These are phyloP conservation scores for Ochropacha duplaris DNA, from an alignment of 2,888 invertebrate genomes.

Conservation along the genomic window DNA sequence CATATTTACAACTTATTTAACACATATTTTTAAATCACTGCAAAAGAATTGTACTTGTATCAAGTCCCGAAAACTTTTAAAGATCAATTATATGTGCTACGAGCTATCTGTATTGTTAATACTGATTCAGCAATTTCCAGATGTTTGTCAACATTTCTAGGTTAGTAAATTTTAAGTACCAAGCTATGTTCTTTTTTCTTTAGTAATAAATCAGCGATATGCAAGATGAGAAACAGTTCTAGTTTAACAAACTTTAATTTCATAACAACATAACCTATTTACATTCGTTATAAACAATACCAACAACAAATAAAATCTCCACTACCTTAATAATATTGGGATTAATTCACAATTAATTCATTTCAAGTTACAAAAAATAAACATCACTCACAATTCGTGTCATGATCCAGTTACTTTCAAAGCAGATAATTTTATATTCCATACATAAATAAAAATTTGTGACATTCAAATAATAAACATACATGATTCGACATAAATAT, in stretches of 20 bases:
- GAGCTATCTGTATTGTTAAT: constrained; percentile 42
- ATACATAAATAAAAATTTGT: constrained; percentile 44
- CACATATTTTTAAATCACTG: constrained; percentile 46
- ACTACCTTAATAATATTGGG: constrained; percentile 48
- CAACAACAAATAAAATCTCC: constrained; percentile 64
- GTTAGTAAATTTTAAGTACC: constrained; percentile 12
- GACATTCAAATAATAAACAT: constrained; percentile 47
- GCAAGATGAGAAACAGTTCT: not conserved
- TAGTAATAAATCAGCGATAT: not conserved
- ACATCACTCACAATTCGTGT: constrained; percentile 54
- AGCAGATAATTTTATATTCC: constrained; percentile 15
- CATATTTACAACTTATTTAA: constrained; percentile 52
- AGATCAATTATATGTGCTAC: constrained; percentile 19
- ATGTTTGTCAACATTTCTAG: constrained; percentile 5
- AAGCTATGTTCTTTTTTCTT: not conserved
- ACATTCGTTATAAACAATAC: constrained; percentile 46
- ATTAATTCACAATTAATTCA: constrained; percentile 35
- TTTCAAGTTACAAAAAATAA: constrained; percentile 5
- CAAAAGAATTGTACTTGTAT: constrained; percentile 34
- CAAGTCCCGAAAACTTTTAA: constrained; percentile 14
- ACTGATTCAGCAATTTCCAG: constrained; percentile 41
- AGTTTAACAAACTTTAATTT: not conserved
- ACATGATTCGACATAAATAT: constrained; percentile 40
- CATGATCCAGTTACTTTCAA: constrained; percentile 52
- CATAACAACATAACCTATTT: constrained; percentile 38